Evolutionary conservation across 2,888 invertebrate species (phyloP).

Genomic region (Tupiocoris notatus): DNA sequence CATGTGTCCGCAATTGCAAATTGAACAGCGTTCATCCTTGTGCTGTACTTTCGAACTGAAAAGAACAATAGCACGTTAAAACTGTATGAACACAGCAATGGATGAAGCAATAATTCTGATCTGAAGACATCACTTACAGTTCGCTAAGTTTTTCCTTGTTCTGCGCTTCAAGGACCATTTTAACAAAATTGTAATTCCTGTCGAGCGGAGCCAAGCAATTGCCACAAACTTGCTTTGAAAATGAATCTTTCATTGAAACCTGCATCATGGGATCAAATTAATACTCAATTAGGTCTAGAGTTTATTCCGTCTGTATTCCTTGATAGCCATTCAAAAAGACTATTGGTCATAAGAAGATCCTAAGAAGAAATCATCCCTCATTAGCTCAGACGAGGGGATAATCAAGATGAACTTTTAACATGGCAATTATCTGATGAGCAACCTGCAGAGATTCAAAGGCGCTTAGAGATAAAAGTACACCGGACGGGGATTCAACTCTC

Average conservation of each 20-base stretch:
- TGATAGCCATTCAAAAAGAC: too few relatives aligned
- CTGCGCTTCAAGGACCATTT: conserved; percentile 45
- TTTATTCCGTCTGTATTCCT: too few relatives aligned
- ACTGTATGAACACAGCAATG: background rate
- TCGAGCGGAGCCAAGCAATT: conserved; percentile 43
- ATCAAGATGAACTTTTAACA: too few relatives aligned
- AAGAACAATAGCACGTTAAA: too few relatives aligned
- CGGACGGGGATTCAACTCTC: too few relatives aligned
- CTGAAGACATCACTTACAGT: background rate
- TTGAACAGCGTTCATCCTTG: conserved; percentile 14
- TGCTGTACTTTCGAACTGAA: background rate
- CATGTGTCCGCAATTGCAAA: conserved; percentile 17
- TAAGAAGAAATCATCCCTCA: too few relatives aligned
- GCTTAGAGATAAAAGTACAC: too few relatives aligned
- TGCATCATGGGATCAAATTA: conserved; percentile 31
- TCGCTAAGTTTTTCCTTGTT: conserved; percentile 10
- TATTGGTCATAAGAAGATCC: too few relatives aligned
- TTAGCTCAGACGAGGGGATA: too few relatives aligned
- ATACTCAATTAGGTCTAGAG: too few relatives aligned
- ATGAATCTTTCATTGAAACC: conserved; percentile 45
- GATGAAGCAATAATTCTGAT: background rate
- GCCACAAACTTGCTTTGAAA: conserved; percentile 47
- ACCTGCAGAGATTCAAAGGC: too few relatives aligned
- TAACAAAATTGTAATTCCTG: conserved; percentile 45
- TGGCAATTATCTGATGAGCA: too few relatives aligned